Conservation (phyloP, 2,113 vertebrate species). For the Bostrychus sinensis region DNA sequence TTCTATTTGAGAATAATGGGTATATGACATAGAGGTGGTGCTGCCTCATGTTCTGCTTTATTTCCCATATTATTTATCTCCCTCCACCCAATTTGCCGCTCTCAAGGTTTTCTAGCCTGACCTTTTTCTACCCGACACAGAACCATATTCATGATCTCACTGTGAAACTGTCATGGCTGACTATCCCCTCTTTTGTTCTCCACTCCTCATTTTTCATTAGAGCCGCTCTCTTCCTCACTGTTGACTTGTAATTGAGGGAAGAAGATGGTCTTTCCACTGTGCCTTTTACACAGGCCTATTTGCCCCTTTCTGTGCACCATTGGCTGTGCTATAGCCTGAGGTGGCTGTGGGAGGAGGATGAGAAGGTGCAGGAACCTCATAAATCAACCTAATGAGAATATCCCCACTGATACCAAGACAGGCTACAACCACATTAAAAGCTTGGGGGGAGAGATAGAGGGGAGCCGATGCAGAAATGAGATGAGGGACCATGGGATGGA, state of each 20-base stretch:
- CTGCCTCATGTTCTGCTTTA: constrained; percentile 5
- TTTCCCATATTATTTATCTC: constrained; percentile 15
- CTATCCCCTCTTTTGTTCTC: constrained; percentile 12
- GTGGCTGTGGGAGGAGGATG: constrained; percentile 20
- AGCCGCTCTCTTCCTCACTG: constrained; percentile 20
- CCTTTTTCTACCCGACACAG: constrained; percentile 24
- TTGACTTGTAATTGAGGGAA: constrained; percentile 59
- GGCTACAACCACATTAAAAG: constrained; percentile 60
- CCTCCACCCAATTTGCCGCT: constrained; percentile 20
- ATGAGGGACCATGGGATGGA: constrained; percentile 17
- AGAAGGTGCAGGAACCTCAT: constrained; percentile 44
- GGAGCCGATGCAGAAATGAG: constrained; percentile 22
- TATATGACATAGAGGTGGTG: neutral
- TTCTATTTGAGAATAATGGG: neutral
- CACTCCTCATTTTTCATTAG: constrained; percentile 40
- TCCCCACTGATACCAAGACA: constrained; percentile 58
- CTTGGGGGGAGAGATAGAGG: neutral
- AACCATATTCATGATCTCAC: constrained; percentile 26
- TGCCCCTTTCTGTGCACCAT: constrained; percentile 33
- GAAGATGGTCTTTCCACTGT: constrained; percentile 31
- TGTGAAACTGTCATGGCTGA: constrained; percentile 23
- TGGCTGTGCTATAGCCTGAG: constrained; percentile 16
- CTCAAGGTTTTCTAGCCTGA: constrained; percentile 17
- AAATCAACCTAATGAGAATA: constrained; percentile 78
- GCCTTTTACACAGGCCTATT: constrained; percentile 34